These are phyloP conservation scores for Crambe crambe DNA, from an alignment of 37 sponge, comb jelly and placozoan genomes.

Conservation along the genomic window DNA sequence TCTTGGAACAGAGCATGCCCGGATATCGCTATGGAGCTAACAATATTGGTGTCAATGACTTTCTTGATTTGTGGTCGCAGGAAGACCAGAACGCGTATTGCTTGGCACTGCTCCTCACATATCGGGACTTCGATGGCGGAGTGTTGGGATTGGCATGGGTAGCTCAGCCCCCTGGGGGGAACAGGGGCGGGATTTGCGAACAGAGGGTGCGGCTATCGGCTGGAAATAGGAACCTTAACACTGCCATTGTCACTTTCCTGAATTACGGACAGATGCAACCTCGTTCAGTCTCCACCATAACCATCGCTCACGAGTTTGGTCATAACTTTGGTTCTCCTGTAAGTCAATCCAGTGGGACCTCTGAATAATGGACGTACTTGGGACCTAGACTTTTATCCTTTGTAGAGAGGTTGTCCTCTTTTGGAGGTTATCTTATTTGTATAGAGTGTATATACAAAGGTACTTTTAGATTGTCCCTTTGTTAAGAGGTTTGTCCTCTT, in stretches of 20 bases:
- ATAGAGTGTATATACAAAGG: no score
- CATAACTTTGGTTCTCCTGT: constrained; percentile 96
- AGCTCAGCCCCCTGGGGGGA: constrained; percentile 74
- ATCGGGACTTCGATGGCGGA: constrained; percentile 87
- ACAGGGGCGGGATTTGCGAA: constrained; percentile 83
- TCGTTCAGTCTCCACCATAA: constrained; percentile 54
- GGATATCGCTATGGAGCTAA: not conserved
- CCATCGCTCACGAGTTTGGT: constrained; percentile 95
- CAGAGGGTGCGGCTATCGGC: constrained; percentile 28
- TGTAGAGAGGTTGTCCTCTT: no score
- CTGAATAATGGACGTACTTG: no score
- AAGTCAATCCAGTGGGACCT: no score
- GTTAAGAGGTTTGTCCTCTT: no score
- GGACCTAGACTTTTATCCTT: no score
- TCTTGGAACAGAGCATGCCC: constrained; percentile 10
- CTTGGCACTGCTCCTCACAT: constrained; percentile 79
- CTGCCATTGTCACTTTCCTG: constrained; percentile 83
- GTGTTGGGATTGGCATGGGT: constrained; percentile 95
- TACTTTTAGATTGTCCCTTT: no score
- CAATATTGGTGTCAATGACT: constrained; percentile 66
- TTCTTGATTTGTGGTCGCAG: constrained; percentile 78
- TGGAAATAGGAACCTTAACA: constrained; percentile 73
- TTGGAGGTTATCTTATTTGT: no score
- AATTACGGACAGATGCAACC: constrained; percentile 83
- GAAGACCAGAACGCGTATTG: constrained; percentile 70